Base-by-base conservation (phyloP, 2,888 invertebrate genomes). In the Metopia argyrocephala region DNA sequence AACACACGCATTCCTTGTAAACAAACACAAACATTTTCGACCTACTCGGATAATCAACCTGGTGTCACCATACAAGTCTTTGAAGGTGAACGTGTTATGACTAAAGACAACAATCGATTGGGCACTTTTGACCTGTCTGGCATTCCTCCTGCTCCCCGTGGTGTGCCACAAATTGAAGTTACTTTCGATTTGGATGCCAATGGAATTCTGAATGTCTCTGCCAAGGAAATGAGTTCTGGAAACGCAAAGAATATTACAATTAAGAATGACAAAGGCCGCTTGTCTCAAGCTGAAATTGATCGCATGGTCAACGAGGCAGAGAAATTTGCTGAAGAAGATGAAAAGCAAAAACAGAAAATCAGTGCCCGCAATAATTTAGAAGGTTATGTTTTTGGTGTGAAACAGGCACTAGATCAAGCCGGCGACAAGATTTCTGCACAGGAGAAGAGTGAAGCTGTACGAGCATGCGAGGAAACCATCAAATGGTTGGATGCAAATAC, bases 51-150 rank as follows among this genome's bases (percentile, higher is more conserved):
- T 91, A 96, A 96, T 90, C 96, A 96, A 89, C 92, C 94, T 0
- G 94, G 93, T 0, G 95, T 95, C 56, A 93, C 93, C 23, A 93
- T 95, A 78, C 94, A 94, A 88, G 94, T 94, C 18, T 94, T 93
- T 87, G 94, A 96, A 88, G 95, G 95, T 31, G 95, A 95, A 90
- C 91, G 96, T 46, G 96, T 96, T 56, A 95, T 97, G 96, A 97
- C 97, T 84, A 96, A 95, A 87, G 97, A 97, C 90, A 98, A 98
- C 92, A 96, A 98, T 90, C 92, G 97, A 56, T 93, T 99, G 82
- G 98, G 98, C 73, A 98, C 96, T 89, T 99, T 99, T 91, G 97
- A 98, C 90, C 93, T 99, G 68, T 95, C 96, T 5, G 98, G 98
- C 45, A 98, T 98, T 87, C 97, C 98, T 1, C 98, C 98, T n/a